These are phyloP conservation scores for Amaurobius ferox DNA, from an alignment of 2,888 invertebrate species.

Conservation along the genomic window DNA sequence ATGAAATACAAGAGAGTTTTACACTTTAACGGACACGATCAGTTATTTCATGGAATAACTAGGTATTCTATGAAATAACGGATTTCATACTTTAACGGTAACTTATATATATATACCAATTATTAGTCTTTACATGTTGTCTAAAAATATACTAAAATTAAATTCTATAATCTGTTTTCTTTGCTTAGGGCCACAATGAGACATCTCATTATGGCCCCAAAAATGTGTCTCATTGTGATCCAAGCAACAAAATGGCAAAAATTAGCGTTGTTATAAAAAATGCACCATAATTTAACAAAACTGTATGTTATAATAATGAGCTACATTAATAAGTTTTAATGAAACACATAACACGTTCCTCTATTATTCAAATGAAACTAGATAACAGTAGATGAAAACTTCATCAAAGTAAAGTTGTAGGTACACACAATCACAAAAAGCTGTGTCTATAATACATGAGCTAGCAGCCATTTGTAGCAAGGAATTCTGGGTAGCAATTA, in stretches of 20 bases:
- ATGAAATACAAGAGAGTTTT: slow-evolving; percentile 66
- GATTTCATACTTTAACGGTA: too few species aligned
- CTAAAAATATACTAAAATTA: slow-evolving; percentile 8
- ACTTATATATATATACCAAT: too few species aligned
- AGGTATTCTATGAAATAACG: slow-evolving; percentile 65
- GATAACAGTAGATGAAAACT: slow-evolving; percentile 10
- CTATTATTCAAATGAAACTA: background rate
- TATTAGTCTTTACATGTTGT: slow-evolving; percentile 7
- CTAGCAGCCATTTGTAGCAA: background rate
- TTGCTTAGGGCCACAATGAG: slow-evolving; percentile 1
- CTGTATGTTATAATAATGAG: too few species aligned
- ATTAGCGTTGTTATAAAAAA: background rate
- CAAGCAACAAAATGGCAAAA: background rate
- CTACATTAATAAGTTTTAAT: too few species aligned
- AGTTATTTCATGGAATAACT: slow-evolving; percentile 66
- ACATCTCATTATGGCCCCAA: background rate
- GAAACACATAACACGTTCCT: too few species aligned
- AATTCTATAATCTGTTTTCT: background rate
- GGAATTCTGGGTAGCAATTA: slow-evolving; percentile 5
- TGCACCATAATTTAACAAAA: background rate
- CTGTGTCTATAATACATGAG: background rate
- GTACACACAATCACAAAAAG: background rate
- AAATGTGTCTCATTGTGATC: background rate
- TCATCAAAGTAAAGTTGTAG: background rate
- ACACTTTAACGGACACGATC: slow-evolving; percentile 67